Percentiles rank a stretch among this genome's conserved stretches.
Conservation (phyloP, 2,888 invertebrate genomes). For the Brachycybe producta region DNA sequence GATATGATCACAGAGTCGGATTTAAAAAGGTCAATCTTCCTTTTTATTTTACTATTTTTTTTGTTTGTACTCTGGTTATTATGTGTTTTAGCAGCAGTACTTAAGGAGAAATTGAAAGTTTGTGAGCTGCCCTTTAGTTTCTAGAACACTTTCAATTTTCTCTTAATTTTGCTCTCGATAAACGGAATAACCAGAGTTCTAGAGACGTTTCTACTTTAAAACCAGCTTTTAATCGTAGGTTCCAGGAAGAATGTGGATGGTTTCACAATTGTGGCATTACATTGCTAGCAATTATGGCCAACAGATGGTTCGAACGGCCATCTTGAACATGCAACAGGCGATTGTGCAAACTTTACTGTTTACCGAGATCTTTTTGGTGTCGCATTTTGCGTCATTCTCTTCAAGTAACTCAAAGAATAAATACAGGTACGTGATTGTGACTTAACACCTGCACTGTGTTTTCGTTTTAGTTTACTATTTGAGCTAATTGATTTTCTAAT, state of each 20-base stretch:
- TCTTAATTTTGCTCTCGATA: too few relatives aligned
- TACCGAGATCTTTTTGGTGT: slow-evolving; percentile 22
- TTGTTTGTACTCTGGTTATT: slow-evolving; percentile 1
- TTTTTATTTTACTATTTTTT: not conserved
- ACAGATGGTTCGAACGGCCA: slow-evolving; percentile 22
- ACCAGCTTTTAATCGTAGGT: too few relatives aligned
- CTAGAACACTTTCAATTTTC: too few relatives aligned
- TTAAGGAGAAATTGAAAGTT: too few relatives aligned
- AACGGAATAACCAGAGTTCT: too few relatives aligned
- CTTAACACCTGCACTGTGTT: slow-evolving; percentile 10
- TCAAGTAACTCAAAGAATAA: slow-evolving; percentile 17
- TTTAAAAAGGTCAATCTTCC: slow-evolving; percentile 26
- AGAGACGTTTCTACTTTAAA: too few relatives aligned
- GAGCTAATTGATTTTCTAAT: slow-evolving; percentile 1
- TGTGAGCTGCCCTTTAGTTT: too few relatives aligned
- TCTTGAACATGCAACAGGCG: slow-evolving; percentile 22
- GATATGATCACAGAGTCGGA: slow-evolving; percentile 25
- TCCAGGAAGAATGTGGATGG: slow-evolving; percentile 23
- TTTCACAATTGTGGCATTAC: slow-evolving; percentile 25
- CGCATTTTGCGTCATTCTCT: slow-evolving; percentile 18
- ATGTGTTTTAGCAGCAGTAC: too few relatives aligned
- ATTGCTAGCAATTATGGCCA: slow-evolving; percentile 24
- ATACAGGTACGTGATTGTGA: slow-evolving; percentile 5
- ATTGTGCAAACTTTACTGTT: slow-evolving; percentile 24
- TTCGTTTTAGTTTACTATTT: slow-evolving; percentile 2